These are phyloP conservation scores for Idaea straminata DNA, from an alignment of 2,888 invertebrate species.

Conservation along the genomic window DNA sequence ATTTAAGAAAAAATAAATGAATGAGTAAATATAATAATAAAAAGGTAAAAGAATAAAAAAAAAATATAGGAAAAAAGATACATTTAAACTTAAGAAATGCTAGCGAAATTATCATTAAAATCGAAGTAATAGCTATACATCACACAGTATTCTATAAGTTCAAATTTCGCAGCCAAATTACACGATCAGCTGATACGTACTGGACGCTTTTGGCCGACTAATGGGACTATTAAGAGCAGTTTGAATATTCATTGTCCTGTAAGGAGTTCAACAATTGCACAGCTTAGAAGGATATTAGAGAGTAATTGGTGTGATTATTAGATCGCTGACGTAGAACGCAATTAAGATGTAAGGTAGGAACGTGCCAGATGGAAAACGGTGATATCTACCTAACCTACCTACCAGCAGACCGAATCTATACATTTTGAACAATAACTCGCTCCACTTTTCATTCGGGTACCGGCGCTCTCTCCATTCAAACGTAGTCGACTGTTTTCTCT, in stretches of 20 bases:
- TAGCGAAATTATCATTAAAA: not conserved
- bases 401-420: no score
- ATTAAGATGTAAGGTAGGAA: slow-evolving; percentile 13
- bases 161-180: slow-evolving; percentile 23
- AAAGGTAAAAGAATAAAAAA: no score
- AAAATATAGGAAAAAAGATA: no score
- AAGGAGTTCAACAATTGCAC: slow-evolving; percentile 24
- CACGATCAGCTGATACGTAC: slow-evolving; percentile 30
- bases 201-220: slow-evolving; percentile 34
- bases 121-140: not conserved
- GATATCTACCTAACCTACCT: not conserved
- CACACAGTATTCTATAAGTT: not conserved
- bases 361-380: slow-evolving; percentile 3
- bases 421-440: no score
- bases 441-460: no score
- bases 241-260: slow-evolving; percentile 37
- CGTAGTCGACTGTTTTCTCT: no score
- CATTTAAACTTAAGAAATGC: no score
- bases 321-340: slow-evolving; percentile 27
- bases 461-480: no score
- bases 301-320: slow-evolving; percentile 32
- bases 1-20: no score
- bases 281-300: slow-evolving; percentile 32
- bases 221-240: slow-evolving; percentile 35
- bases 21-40: no score